These are phyloP conservation scores for Caenorhabditis sulstoni DNA, from an alignment of 2,888 invertebrate species.

Conservation along the genomic window DNA sequence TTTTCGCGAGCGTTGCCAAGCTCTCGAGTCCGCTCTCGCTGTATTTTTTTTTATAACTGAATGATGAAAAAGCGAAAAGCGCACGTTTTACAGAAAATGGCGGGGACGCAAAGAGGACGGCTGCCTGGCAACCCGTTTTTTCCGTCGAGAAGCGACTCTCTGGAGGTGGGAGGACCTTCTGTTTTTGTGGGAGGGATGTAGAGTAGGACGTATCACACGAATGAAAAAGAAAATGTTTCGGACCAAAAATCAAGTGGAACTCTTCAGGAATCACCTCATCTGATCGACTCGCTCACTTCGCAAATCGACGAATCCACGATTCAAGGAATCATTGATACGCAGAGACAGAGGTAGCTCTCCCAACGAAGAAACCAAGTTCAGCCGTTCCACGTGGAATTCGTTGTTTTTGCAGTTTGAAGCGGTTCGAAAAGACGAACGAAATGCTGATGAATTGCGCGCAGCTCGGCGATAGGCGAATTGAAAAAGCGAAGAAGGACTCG, in stretches of 20 bases:
- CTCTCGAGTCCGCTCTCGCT: conserved; percentile 3
- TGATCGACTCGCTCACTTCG: conserved; percentile 62
- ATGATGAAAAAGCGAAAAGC: no score
- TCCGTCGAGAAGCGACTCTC: conserved; percentile 40
- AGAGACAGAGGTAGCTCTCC: conserved; percentile 70
- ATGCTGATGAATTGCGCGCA: conserved; percentile 98
- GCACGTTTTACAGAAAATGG: not conserved
- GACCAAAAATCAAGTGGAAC: not conserved
- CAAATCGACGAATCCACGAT: conserved; percentile 77
- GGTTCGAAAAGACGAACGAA: conserved; percentile 99
- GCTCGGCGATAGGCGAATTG: conserved; percentile 90
- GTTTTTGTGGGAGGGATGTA: not conserved
- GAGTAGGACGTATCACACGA: no score
- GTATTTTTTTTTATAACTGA: not conserved
- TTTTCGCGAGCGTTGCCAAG: not conserved
- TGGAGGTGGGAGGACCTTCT: not conserved
- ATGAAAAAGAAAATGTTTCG: no score
- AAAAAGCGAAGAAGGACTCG: conserved; percentile 91
- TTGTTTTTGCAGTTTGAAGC: conserved; percentile 85
- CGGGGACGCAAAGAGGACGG: conserved; percentile 12
- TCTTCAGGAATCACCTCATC: conserved; percentile 58
- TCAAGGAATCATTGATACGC: conserved; percentile 74
- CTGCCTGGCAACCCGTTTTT: conserved; percentile 52
- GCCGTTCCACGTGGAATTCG: no score
- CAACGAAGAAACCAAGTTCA: not conserved